These are phyloP conservation scores for Cuniculus paca DNA, from an alignment of 2,797 vertebrate genomes.

Conservation along the genomic window DNA sequence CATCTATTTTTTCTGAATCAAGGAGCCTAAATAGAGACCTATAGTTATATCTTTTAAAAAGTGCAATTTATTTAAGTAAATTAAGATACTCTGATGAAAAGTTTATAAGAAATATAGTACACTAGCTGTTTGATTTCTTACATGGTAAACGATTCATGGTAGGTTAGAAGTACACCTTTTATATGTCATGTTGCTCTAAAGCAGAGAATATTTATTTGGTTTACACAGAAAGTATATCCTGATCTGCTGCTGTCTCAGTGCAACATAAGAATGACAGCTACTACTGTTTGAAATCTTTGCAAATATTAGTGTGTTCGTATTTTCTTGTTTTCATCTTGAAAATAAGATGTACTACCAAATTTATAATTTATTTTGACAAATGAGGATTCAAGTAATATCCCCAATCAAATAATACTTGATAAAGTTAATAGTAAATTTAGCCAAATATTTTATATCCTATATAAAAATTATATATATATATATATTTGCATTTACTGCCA, in stretches of 20 bases:
- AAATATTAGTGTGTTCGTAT: not conserved
- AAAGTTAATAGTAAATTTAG: not conserved
- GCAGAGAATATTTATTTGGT: not conserved
- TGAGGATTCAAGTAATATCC: not conserved
- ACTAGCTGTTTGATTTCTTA: not conserved
- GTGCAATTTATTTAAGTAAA: not conserved
- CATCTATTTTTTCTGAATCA: not conserved
- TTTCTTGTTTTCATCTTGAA: not conserved
- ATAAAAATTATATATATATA: not conserved
- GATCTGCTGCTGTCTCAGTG: not conserved
- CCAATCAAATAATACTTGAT: not conserved
- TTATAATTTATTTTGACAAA: slow-evolving; percentile 1
- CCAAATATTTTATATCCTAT: not conserved
- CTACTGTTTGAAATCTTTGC: not conserved
- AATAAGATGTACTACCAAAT: not conserved
- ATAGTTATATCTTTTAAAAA: not conserved
- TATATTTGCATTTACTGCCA: not conserved
- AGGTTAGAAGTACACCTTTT: not conserved
- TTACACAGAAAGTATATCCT: not conserved
- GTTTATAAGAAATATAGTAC: not conserved
- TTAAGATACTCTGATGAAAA: slow-evolving; percentile 33
- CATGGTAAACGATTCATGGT: not conserved
- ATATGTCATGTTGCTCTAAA: not conserved
- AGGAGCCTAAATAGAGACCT: not conserved
- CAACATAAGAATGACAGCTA: not conserved